Evolutionary conservation across 1,140 invertebrate genomes (phyloP), one percentile per base, ranked within the genome.

Genomic region (Doryteuthis pealeii): DNA sequence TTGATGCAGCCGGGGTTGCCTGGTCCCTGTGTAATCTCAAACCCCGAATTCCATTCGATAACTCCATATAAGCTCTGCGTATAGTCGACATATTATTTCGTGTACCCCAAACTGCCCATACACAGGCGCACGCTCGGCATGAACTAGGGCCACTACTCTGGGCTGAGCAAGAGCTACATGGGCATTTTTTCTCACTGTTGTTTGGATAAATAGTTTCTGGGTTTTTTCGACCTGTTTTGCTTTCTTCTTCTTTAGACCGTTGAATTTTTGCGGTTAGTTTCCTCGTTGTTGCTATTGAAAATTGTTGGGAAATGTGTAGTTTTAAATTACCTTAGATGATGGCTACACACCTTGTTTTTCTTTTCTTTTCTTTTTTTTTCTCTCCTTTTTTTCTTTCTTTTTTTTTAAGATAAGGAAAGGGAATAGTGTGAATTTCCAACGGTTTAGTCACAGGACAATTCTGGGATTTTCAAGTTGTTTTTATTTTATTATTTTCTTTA

Each of bases 51-150:
- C 86, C 86, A 77, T 87, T 87, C 14, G 87, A 87, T 76, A 88
- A 79, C 76, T 88, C 87, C 84, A 87, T 85, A 78, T 87, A 88
- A n/a, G 86, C 87, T 71, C 83, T 81, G 58, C 84, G 78, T 67
- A 88, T 87, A 26, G 87, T 87, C 71, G 87, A 86, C 86, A 88
- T 86, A 73, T 62, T 62, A 62, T 62, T 62, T 28, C 54, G 62
- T 70, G 31, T 30, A 22, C 30, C 45, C 70, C 35, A 72, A 43
- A 43, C 30, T 6, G 66, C 26, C 43, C 28, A 68, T 22, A 33
- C 32, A 58, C 26, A 76, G 33, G 14, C 40, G 31, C 45, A 71
- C 15, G 30, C 32, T 54, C 40, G 30, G 15, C 30, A 43, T 28
- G 45, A 49, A 14, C 28, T 31, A 40, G 43, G 35, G 18, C 30